Conservation (phyloP, 2,888 invertebrate species). For the Pycnomerus fuliginosus region DNA sequence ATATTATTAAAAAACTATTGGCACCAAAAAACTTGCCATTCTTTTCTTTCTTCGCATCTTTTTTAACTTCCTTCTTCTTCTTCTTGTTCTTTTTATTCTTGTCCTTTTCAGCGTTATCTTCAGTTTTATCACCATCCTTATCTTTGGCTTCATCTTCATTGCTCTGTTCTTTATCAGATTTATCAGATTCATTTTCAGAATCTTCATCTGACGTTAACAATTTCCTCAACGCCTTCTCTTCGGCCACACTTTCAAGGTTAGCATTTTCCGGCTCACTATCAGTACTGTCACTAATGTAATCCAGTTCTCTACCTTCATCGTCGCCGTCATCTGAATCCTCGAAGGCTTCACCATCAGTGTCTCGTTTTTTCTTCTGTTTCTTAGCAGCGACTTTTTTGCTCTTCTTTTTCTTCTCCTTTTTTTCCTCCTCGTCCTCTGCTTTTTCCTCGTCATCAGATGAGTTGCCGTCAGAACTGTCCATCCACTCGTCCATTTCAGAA, state of each 20-base stretch:
- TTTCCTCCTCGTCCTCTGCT: constrained; percentile 65
- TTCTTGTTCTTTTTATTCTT: constrained; percentile 65
- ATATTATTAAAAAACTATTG: background rate
- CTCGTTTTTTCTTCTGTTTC: constrained; percentile 73
- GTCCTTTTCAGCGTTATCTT: constrained; percentile 58
- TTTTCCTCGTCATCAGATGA: constrained; percentile 72
- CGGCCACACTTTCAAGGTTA: constrained; percentile 75
- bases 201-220: constrained; percentile 86
- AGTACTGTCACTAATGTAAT: constrained; percentile 85
- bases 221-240: constrained; percentile 68
- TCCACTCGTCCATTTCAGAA: constrained; percentile 94
- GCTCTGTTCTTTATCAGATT: constrained; percentile 68
- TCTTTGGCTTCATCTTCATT: constrained; percentile 70
- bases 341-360: constrained; percentile 84
- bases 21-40: constrained; percentile 10
- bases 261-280: constrained; percentile 79
- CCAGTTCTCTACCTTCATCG: constrained; percentile 91
- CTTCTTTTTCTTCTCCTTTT: constrained; percentile 63
- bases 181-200: constrained; percentile 80
- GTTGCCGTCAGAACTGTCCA: constrained; percentile 75
- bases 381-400: constrained; percentile 47
- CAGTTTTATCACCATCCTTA: constrained; percentile 66
- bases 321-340: constrained; percentile 98
- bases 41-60: constrained; percentile 49
- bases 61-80: constrained; percentile 61